Evolutionary conservation across 2,113 vertebrate species (phyloP), one percentile per base, ranked within the genome.

Genomic region (Neogobius melanostomus): DNA sequence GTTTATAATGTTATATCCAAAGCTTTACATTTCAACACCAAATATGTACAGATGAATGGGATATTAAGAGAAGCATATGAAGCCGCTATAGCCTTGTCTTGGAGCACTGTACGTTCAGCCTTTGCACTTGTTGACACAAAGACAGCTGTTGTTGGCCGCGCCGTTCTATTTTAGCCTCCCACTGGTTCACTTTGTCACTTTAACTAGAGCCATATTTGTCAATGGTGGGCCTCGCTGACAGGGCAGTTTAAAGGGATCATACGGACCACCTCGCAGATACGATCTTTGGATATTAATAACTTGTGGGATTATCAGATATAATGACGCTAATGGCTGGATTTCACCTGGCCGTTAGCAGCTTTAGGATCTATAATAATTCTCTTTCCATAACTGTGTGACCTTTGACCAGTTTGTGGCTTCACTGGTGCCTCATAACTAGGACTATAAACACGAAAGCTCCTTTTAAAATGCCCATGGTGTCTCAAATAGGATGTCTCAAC

Each of bases 61-160:
- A 56, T 36, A 36, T 36, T 36, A 36, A 6, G 53, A 56, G 17
- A 28, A 21, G 10, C 10, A 28, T 11, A 21, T 6, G 53, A 28
- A 36, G 28, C 28, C 28, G 28, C 28, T 8, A 9, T n/a, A 53
- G 52, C 52, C 52, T 53, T 9, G 52, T 17, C 53, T 56, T 86
- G 60, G 10, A 61, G 44, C 61, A 0, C 56, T 42, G 47, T 88
- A 86, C 85, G 84, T 90, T 82, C 85, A 90, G 87, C 77, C 51
- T 1, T 67, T 72, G 77, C 75, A 59, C 47, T 74, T 64, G 68
- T 75, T 65, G 50, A 79, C 82, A 87, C 86, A 87, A 84, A 88
- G 85, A 82, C 90, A 90, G 90, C 89, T 91, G 90, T 82, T 86
- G 85, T 86, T 86, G 74, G 81, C 74, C 64, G 63, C 76, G 77